phyloP scores from a whole-genome alignment of 2,888 invertebrate species.

The Andrena flavipes region DNA sequence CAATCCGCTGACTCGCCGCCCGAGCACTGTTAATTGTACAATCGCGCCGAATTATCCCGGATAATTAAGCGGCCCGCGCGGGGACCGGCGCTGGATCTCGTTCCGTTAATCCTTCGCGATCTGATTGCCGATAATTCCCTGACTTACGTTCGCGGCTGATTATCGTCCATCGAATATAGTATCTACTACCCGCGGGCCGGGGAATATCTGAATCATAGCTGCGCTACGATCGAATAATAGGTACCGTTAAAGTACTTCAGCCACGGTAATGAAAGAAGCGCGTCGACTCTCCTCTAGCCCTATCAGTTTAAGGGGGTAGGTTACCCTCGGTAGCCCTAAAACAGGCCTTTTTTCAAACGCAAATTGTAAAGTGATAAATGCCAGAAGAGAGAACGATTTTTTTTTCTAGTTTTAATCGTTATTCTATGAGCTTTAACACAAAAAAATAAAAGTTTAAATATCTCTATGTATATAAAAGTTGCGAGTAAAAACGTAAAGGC shows the following conservation, averaged over 20 bases:
- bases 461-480: too few relatives aligned
- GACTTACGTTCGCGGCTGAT: slow-evolving; percentile 41
- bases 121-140: slow-evolving; percentile 51
- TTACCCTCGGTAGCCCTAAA: too few relatives aligned
- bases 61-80: slow-evolving; percentile 52
- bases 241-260: not conserved
- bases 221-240: slow-evolving; percentile 5
- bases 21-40: slow-evolving; percentile 54
- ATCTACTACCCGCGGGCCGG: not conserved
- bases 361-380: too few relatives aligned
- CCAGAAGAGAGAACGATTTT: too few relatives aligned
- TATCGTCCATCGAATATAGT: slow-evolving; percentile 12
- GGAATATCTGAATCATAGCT: not conserved
- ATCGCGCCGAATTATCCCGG: slow-evolving; percentile 54
- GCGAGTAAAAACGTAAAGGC: too few relatives aligned
- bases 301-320: too few relatives aligned
- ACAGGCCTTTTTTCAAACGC: too few relatives aligned
- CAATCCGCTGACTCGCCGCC: slow-evolving; percentile 33
- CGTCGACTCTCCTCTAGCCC: too few relatives aligned
- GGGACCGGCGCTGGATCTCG: slow-evolving; percentile 42
- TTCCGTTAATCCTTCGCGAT: slow-evolving; percentile 56
- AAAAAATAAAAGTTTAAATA: too few relatives aligned
- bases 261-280: too few relatives aligned
- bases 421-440: too few relatives aligned
- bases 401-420: too few relatives aligned